Evolutionary conservation across 2,113 vertebrate species (phyloP), one percentile per base, ranked within the genome.

Genomic region (Lota lota): DNA sequence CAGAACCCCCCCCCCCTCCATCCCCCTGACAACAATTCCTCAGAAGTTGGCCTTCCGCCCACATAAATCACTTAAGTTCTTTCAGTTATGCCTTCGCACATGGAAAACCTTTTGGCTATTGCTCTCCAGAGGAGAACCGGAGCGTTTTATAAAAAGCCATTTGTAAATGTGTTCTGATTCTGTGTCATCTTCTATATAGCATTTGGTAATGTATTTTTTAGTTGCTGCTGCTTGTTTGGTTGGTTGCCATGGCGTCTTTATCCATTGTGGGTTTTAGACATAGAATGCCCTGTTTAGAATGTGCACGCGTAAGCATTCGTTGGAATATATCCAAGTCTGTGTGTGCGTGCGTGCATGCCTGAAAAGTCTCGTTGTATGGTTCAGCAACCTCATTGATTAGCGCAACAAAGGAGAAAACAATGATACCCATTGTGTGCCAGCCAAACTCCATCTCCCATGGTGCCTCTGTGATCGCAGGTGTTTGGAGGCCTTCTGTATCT

Each of bases 401-500:
- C 7, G n/a, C 56, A 58, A 58, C n/a, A 58, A 58, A 58, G 18
- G 20, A 14, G 59, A 61, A 19, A 24, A n/a, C 24, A 36, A 63
- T 28, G 63, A 8, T 21, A 4, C 36, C 5, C 10, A 21, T 20
- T 64, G 21, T 54, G 56, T 33, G 21, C 15, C 66, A 33, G 19
- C 53, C 28, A 11, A 69, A 7, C 15, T 0, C 19, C 33, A 20
- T 50, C 28, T 69, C 18, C 18, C 17, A 59, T 47, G 62, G 1
- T 12, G 22, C 5, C 19, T 1, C 57, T 80, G 61, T 59, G 74
- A 4, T 85, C 84, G 51, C 85, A 99, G 97, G 92, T 98, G 95
- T 86, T 88, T 97, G 88, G 95, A 99, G 89, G 96, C 93, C 24
- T 94, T 98, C 77, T 98, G 92, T 40, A 94, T 97, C 89, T 99